Percentiles rank a stretch among this genome's conserved stretches.
Evolutionary conservation across 2,888 invertebrate genomes (phyloP).

Genomic region (Heliconius ismenius): DNA sequence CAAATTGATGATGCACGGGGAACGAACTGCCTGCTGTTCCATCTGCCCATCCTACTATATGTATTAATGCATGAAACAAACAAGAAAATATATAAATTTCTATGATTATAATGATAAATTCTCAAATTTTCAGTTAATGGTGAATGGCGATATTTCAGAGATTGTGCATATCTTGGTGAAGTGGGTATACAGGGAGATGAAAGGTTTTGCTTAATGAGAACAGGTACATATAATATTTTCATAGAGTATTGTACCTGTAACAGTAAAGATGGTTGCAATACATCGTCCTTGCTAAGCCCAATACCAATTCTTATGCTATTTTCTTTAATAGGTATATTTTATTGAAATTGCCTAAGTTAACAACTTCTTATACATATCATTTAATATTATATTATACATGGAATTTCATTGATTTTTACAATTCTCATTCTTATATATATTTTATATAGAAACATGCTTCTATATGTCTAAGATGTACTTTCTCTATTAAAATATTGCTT

Average conservation of each 20-base stretch:
- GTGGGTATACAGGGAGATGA: constrained; percentile 95
- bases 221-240: constrained; percentile 95
- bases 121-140: constrained; percentile 86
- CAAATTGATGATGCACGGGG: too few species aligned
- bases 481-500: background rate
- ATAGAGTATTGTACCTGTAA: constrained; percentile 96
- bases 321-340: constrained; percentile 24
- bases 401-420: background rate
- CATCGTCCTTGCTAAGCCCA: constrained; percentile 73
- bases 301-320: constrained; percentile 33
- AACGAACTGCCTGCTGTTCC: too few species aligned
- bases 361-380: background rate
- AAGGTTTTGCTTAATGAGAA: constrained; percentile 93
- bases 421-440: background rate
- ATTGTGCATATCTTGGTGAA: constrained; percentile 94
- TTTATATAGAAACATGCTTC: background rate
- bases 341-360: constrained; percentile 5
- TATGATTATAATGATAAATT: background rate
- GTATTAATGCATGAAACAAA: too few species aligned
- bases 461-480: background rate
- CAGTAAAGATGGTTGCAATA: constrained; percentile 95
- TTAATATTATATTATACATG: background rate
- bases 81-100: background rate
- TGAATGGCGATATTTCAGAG: constrained; percentile 93
- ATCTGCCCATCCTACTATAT: background rate